Conservation (phyloP, 1,140 invertebrate genomes). For the Onthophagus taurus region DNA sequence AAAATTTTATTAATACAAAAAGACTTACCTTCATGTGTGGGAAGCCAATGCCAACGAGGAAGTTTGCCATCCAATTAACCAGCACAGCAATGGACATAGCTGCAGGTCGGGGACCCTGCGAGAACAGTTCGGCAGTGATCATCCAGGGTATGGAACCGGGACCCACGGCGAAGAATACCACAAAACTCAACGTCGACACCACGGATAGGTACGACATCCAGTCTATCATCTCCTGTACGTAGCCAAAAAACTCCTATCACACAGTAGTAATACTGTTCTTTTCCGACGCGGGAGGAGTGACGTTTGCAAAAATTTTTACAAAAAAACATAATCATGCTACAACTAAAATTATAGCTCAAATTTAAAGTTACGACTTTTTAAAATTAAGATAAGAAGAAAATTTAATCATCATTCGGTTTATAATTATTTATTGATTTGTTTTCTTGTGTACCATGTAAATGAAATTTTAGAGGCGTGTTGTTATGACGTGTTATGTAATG, state of each 20-base stretch:
- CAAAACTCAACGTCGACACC: constrained; percentile 86
- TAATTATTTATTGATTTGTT: too few species aligned
- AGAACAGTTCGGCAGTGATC: constrained; percentile 97
- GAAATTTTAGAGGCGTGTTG: too few species aligned
- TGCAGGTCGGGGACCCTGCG: constrained; percentile 89
- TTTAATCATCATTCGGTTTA: too few species aligned
- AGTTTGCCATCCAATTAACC: constrained; percentile 98
- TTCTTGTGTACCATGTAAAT: too few species aligned
- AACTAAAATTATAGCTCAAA: too few species aligned
- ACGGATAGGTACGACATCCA: constrained; percentile 96
- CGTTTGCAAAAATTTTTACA: too few species aligned
- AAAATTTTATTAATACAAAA: constrained; percentile 5
- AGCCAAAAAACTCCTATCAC: constrained; percentile 88
- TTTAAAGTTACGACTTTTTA: too few species aligned
- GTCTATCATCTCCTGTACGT: constrained; percentile 94
- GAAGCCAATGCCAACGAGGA: constrained; percentile 92
- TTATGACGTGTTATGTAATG: too few species aligned
- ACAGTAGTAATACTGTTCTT: constrained; percentile 49
- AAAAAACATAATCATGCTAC: too few species aligned
- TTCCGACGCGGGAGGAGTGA: constrained; percentile 47
- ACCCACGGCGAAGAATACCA: constrained; percentile 94
- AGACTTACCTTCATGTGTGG: constrained; percentile 75
- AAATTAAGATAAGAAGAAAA: too few species aligned
- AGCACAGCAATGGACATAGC: constrained; percentile 97
- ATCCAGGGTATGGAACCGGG: constrained; percentile 98